Percentiles rank a stretch among this genome's conserved stretches.
Conservation (phyloP, 2,888 invertebrate genomes). For the Zygothrica quintamaculata region DNA sequence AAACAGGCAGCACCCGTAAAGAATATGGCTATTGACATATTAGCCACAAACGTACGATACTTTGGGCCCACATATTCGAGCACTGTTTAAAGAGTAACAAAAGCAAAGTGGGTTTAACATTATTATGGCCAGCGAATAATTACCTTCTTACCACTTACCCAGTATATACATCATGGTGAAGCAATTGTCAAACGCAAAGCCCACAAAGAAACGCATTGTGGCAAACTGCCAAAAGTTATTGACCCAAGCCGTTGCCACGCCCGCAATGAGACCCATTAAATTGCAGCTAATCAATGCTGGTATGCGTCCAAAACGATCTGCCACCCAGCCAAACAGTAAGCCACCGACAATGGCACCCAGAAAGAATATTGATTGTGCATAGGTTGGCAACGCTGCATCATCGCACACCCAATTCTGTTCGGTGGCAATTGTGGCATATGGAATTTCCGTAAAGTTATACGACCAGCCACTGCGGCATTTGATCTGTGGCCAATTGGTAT, state of each 20-base stretch:
- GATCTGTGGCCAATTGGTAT: constrained; percentile 89
- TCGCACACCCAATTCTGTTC: constrained; percentile 96
- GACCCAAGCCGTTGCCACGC: constrained; percentile 90
- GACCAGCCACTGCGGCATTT: constrained; percentile 92
- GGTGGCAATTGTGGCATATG: constrained; percentile 93
- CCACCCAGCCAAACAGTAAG: constrained; percentile 93
- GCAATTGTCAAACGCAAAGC: constrained; percentile 95
- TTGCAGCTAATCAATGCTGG: constrained; percentile 92
- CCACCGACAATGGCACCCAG: constrained; percentile 95
- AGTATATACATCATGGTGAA: constrained; percentile 97
- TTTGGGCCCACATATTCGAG: constrained; percentile 95
- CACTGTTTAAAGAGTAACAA: constrained; percentile 86
- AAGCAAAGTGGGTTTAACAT: not conserved
- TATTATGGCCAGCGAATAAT: not conserved
- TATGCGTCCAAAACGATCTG: constrained; percentile 93
- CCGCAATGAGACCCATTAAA: constrained; percentile 88
- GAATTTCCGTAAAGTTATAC: constrained; percentile 92
- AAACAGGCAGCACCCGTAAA: constrained; percentile 92
- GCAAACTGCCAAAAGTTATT: constrained; percentile 91
- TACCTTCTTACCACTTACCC: constrained; percentile 87
- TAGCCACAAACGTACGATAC: constrained; percentile 95
- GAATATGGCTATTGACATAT: constrained; percentile 95
- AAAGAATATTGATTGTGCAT: constrained; percentile 94
- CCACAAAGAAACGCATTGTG: constrained; percentile 92
- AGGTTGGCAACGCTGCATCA: constrained; percentile 89